Base-by-base conservation (phyloP, 2,888 invertebrate genomes). In the Apodemia mormo region DNA sequence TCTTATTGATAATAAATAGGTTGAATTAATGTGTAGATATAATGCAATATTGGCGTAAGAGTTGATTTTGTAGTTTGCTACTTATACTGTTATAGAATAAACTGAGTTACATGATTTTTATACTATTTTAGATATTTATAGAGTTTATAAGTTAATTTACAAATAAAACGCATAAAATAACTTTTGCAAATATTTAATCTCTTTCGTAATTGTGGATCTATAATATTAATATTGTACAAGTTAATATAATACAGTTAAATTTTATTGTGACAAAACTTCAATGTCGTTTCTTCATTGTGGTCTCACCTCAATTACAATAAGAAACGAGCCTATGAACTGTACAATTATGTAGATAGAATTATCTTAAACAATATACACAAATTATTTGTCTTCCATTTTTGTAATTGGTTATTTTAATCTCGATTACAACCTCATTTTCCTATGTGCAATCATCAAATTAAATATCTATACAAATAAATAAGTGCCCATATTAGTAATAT, bases 131-230 rank as follows among this genome's bases (percentile, higher is more conserved):
- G 33, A 33, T 10, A 29, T 30, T 22, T 58, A 58, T 33, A 12
- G 30, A 58, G 33, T 58, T 56, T 7, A 40, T 22, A 45, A 58
- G 66, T 67, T 43, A 8, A 49, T 30, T 68, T 45, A 45, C 76
- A 88, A 90, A 90, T 87, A 86, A 93, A 93, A 91, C 89, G 78
- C 76, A 79, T 66, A 83, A 82, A 82, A 82, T 88, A 93, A 93
- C 93, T 93, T 94, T 94, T 94, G 93, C 93, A 94, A 94, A 94
- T 94, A 93, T 94, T 93, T 94, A 93, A 93, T 94, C 93, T 93
- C 89, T 93, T 93, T 93, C 88, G 93, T 94, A 93, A 93, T 93
- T 90, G 93, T 93, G 94, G 92, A 92, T 93, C 93, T 94, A 93
- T 94, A 93, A 78, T 93, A 92, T 93, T 91, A 90, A 92, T 93